Percentiles rank a stretch among this genome's conserved stretches.
Conservation (phyloP, 2,113 vertebrate genomes). For the Capreolus pygargus region DNA sequence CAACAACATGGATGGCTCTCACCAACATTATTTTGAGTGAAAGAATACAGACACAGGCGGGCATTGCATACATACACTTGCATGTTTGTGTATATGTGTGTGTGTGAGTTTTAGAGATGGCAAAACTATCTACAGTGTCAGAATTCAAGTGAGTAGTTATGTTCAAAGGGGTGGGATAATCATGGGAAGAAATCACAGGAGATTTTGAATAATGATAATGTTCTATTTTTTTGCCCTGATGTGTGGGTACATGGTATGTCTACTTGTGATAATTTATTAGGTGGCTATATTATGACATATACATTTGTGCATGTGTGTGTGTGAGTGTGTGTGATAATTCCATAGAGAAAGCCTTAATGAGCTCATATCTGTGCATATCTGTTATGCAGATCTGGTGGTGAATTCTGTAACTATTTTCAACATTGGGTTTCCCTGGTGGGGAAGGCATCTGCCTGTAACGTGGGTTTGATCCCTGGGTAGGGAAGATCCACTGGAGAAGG, state of each 20-base stretch:
- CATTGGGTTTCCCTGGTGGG: no score
- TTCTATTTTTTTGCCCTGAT: background rate
- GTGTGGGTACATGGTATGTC: accelerated
- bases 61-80: accelerated
- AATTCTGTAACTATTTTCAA: background rate
- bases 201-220: background rate
- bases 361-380: no score
- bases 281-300: background rate
- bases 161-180: accelerated
- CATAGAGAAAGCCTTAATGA: background rate
- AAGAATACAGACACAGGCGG: accelerated
- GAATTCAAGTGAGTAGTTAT: no score
- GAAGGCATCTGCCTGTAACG: no score
- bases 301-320: background rate
- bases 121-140: background rate
- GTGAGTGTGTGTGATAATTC: background rate
- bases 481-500: no score
- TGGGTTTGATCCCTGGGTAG: no score
- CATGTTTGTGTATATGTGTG: accelerated
- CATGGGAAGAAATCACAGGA: accelerated
- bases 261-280: background rate
- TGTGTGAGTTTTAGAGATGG: background rate
- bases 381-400: background rate
- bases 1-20: background rate
- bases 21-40: background rate